phyloP scores from a whole-genome alignment of 2,797 vertebrate species.

The Limosa lapponica region DNA sequence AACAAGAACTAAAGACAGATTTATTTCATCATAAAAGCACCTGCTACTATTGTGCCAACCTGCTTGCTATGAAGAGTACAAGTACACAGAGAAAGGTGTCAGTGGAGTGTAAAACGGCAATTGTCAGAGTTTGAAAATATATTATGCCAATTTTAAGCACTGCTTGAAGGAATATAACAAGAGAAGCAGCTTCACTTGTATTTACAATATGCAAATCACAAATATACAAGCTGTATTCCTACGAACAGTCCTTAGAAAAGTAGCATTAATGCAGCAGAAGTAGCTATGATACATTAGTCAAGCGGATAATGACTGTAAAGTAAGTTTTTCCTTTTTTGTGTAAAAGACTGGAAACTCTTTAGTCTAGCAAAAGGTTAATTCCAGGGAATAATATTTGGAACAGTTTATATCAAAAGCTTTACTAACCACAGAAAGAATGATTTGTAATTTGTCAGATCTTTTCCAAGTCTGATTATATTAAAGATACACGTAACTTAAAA shows the following conservation, averaged over 20 bases:
- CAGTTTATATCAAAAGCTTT: neutral
- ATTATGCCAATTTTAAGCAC: neutral
- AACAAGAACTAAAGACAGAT: slow-evolving; percentile 23
- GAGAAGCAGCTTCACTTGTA: neutral
- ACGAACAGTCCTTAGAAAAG: neutral
- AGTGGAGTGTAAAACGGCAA: slow-evolving; percentile 9
- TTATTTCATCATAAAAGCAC: slow-evolving; percentile 29
- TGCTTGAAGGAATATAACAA: neutral
- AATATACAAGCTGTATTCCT: neutral
- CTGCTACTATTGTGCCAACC: neutral
- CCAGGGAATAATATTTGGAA: neutral
- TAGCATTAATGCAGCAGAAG: neutral
- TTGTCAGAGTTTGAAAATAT: neutral
- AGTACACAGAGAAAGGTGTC: neutral
- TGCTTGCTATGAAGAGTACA: neutral
- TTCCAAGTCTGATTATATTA: neutral
- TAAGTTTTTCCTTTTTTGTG: neutral
- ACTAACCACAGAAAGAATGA: neutral
- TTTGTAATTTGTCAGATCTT: neutral
- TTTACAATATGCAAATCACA: neutral
- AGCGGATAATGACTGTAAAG: neutral
- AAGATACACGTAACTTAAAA: neutral
- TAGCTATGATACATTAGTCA: neutral
- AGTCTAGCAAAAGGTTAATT: neutral
- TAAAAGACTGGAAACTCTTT: neutral